Base-by-base conservation (phyloP, 2,888 invertebrate species). In the Blera fallax region DNA sequence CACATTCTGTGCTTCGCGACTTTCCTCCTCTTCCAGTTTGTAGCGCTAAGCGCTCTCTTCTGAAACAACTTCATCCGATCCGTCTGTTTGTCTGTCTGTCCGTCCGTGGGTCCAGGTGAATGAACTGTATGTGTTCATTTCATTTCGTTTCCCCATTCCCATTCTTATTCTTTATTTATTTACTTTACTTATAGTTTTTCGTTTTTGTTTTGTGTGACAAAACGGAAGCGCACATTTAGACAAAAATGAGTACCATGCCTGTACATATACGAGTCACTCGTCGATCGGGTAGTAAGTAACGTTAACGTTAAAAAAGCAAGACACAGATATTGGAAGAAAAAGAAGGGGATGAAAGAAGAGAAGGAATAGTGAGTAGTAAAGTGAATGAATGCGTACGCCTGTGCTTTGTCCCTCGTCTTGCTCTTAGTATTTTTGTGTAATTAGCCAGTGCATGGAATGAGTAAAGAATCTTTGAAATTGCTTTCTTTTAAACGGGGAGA, bases 321-420 rank as follows among this genome's bases (percentile, higher is more conserved):
- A 72, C n/a, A 50, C 21, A 48, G 18, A 43, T 18, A 40, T 52
- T 60, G 60, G 52, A 27, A 2, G 16, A 58, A 4, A 10, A 4
- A 4, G 48, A 3, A 40, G 1, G 52, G 6, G 3, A 5, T 10
- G n/a, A 10, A 24, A 37, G 11, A 14, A 50, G 34, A 50, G 34
- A 14, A 69, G 34, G 24, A 69, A 54, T 58, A 64, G 64, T 54
- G 74, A 69, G 52, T 58, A 62, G 70, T 74, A 70, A 76, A 65
- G 65, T 85, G 80, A 85, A 85, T 85, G 85, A 85, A 85, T 85
- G 85, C 81, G 85, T 85, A 85, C 80, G 54, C 67, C 56, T 85
- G 62, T 65, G 6, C 21, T 48, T 32, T 73, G 48, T 52, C 21
- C n/a, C 32, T 40, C 4, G 16, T 64, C 64, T 27, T 58, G 29